phyloP scores from a whole-genome alignment of 92 coral and sea anemone species.

The Paragorgia papillata region DNA sequence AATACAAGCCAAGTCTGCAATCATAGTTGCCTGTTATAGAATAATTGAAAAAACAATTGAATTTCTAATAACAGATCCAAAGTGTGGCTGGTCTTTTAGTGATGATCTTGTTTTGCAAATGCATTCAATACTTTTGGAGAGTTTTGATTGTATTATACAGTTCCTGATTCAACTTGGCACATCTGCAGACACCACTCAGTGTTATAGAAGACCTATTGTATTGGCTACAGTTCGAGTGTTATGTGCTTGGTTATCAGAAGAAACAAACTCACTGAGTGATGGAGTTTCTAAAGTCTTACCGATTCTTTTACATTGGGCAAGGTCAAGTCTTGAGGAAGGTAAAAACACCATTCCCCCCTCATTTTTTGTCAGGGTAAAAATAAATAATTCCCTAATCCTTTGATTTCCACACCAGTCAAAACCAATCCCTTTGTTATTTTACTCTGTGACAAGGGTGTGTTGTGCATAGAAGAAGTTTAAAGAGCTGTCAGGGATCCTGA shows the following conservation, averaged over 20 bases:
- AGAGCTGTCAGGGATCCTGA: too few relatives aligned
- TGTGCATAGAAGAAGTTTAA: too few relatives aligned
- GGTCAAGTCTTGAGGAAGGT: constrained; percentile 51
- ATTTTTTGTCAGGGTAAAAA: too few relatives aligned
- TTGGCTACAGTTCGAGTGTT: constrained; percentile 77
- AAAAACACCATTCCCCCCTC: not conserved
- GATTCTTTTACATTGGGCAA: constrained; percentile 67
- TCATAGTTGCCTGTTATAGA: constrained; percentile 73
- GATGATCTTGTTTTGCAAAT: constrained; percentile 56
- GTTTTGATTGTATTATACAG: constrained; percentile 60
- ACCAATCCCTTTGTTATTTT: too few relatives aligned
- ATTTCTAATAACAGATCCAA: constrained; percentile 39
- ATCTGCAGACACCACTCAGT: constrained; percentile 14
- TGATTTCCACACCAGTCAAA: too few relatives aligned
- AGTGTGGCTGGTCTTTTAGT: not conserved
- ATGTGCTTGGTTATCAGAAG: constrained; percentile 94
- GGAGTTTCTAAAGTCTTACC: constrained; percentile 73
- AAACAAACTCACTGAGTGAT: constrained; percentile 79
- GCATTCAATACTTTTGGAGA: constrained; percentile 65
- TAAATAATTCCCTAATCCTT: too few relatives aligned
- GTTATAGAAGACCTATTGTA: constrained; percentile 46
- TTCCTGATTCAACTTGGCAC: constrained; percentile 58
- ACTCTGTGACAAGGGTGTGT: too few relatives aligned
- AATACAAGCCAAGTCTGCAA: constrained; percentile 41
- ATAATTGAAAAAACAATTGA: constrained; percentile 80